Base-by-base conservation (phyloP, 2,113 vertebrate species). In the Lophius piscatorius region DNA sequence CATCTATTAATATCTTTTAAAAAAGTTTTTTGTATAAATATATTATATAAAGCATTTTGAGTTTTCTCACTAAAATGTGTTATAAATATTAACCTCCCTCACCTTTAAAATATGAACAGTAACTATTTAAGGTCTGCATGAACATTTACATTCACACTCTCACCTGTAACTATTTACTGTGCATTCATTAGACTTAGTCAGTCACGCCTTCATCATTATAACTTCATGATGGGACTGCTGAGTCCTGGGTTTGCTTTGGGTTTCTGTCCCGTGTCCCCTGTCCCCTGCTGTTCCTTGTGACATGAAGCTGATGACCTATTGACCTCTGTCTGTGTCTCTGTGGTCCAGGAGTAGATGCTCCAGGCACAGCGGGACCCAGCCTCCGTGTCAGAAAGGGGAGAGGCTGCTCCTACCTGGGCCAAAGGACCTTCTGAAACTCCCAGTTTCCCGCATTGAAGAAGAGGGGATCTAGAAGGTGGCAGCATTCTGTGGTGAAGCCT, bases 281-380 rank as follows among this genome's bases (percentile, higher is more conserved):
- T 78, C 59, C 76, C 65, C 16, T 17, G 1, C 18, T 63, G 63
- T n/a, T n/a, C n/a, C n/a, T n/a, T n/a, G n/a, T n/a, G n/a, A n/a
- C n/a, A n/a, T n/a, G n/a, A n/a, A n/a, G n/a, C n/a, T n/a, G n/a
- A n/a, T n/a, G n/a, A n/a, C n/a, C n/a, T n/a, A n/a, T n/a, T n/a
- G n/a, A n/a, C n/a, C n/a, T n/a, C 35, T 41, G 11, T 36, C 39
- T 36, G 48, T 26, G 21, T 64, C 28, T 51, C 36, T 62, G 31
- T 76, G 47, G 41, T 44, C 44, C 83, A 92, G 91, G 89, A 90
- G 79, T 91, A 80, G 86, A 88, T 88, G 87, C 83, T 82, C 44
- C 63, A 81, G 83, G 70, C 63, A 17, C 64, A 86, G 74, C 67
- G 51, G 82, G 78, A 83, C 76, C 70, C 71, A 54, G 76, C 83